Conservation (phyloP, 2,888 invertebrate genomes). For the Coenonympha arcania region DNA sequence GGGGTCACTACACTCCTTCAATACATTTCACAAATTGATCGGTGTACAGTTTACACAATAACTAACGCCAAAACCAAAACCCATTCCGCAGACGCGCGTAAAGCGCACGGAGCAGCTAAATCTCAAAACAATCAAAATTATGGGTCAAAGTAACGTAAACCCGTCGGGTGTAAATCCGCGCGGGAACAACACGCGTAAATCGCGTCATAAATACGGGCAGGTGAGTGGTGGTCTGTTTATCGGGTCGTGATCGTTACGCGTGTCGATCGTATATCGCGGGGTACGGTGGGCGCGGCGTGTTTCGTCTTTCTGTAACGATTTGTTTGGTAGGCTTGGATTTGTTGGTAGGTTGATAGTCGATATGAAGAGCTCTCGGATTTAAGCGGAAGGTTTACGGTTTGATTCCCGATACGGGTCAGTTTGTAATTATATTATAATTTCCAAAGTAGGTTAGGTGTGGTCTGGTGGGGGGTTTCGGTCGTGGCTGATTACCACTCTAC, state of each 20-base stretch:
- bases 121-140: slow-evolving; percentile 23
- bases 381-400: too few relatives aligned
- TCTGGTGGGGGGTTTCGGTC: too few relatives aligned
- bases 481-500: too few relatives aligned
- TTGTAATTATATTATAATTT: too few relatives aligned
- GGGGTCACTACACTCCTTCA: neutral
- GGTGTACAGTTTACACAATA: slow-evolving; percentile 4
- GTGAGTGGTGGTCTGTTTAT: slow-evolving; percentile 43
- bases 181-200: slow-evolving; percentile 27
- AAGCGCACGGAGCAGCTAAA: slow-evolving; percentile 5
- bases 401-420: too few relatives aligned
- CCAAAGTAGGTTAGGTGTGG: too few relatives aligned
- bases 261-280: slow-evolving; percentile 33
- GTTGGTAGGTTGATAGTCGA: too few relatives aligned
- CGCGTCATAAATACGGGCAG: slow-evolving; percentile 39
- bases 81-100: slow-evolving; percentile 11
- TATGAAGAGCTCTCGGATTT: too few relatives aligned
- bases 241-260: slow-evolving; percentile 38
- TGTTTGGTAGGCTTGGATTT: too few relatives aligned
- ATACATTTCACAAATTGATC: neutral
- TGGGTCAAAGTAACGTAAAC: slow-evolving; percentile 24
- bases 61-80: slow-evolving; percentile 9
- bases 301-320: too few relatives aligned
- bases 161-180: slow-evolving; percentile 18
- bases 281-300: slow-evolving; percentile 15